These are phyloP conservation scores for Poecilia wingei DNA, from an alignment of 2,797 vertebrate species.

Conservation along the genomic window DNA sequence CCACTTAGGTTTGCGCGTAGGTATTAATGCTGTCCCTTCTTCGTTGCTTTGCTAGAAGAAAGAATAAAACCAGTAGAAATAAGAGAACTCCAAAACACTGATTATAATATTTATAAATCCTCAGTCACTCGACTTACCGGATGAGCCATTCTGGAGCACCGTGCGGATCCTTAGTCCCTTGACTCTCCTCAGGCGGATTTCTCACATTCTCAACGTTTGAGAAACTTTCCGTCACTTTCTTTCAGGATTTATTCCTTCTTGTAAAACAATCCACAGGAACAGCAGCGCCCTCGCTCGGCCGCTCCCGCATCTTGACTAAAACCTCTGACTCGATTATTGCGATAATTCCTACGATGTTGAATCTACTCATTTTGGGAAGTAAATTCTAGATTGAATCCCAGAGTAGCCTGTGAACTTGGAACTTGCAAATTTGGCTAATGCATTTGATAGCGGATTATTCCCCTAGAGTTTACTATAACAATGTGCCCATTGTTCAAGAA, in stretches of 20 bases:
- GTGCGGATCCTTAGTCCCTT: conserved; percentile 10
- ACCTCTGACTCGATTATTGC: background rate
- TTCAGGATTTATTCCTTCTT: background rate
- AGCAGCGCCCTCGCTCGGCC: conserved; percentile 52
- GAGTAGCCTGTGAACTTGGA: conserved; percentile 12
- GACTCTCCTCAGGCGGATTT: background rate
- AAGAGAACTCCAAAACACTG: background rate
- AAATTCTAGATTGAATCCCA: conserved; percentile 3
- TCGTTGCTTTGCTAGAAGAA: conserved; percentile 69
- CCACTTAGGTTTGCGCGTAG: conserved; percentile 47
- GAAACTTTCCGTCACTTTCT: conserved; percentile 5
- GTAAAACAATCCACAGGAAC: conserved; percentile 10
- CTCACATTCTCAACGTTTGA: conserved; percentile 22
- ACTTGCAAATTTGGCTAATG: conserved; percentile 32
- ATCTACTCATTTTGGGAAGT: background rate
- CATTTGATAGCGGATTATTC: conserved; percentile 38
- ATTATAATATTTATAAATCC: background rate
- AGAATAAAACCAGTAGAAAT: background rate
- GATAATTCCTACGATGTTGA: background rate
- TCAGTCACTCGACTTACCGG: conserved; percentile 46
- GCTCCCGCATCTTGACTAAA: background rate
- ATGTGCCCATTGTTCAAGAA: conserved; percentile 30
- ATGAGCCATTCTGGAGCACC: conserved; percentile 53
- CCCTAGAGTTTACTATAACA: conserved; percentile 13
- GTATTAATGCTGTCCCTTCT: conserved; percentile 80